phyloP scores from a whole-genome alignment of 35 echinoderm and acorn worm species.

The Holothuria glaberrima region DNA sequence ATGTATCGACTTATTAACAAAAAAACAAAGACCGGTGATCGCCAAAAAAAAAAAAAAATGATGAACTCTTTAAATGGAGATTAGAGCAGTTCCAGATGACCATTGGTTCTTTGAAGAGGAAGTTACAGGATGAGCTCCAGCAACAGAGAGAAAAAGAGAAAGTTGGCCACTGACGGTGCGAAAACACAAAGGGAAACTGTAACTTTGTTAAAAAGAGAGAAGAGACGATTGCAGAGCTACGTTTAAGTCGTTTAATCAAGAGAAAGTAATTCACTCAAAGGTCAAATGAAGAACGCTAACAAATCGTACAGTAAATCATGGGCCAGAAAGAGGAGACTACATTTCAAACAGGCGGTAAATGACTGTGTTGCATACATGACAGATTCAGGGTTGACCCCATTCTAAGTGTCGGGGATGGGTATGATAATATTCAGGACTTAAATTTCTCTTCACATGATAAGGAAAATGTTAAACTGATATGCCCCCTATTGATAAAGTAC shows the following conservation, averaged over 20 bases:
- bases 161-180: background rate
- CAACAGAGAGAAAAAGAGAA: background rate
- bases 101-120: constrained; percentile 25
- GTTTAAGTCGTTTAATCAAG: constrained; percentile 19
- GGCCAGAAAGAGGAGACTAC: background rate
- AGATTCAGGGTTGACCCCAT: background rate
- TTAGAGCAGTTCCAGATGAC: too few species aligned
- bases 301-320: constrained; percentile 3
- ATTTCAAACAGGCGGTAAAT: background rate
- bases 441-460: background rate
- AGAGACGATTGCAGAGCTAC: background rate
- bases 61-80: too few species aligned
- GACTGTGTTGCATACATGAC: background rate
- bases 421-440: background rate
- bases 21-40: background rate
- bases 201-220: background rate
- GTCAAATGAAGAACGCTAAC: background rate
- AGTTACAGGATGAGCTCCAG: background rate
- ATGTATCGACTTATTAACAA: background rate
- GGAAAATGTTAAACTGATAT: too few species aligned
- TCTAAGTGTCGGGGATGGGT: background rate
- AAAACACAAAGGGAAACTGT: background rate
- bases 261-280: background rate
- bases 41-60: too few species aligned
- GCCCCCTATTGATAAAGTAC: background rate